Base-by-base conservation (phyloP, 2,797 vertebrate genomes). In the Acestrorhynchus altus region DNA sequence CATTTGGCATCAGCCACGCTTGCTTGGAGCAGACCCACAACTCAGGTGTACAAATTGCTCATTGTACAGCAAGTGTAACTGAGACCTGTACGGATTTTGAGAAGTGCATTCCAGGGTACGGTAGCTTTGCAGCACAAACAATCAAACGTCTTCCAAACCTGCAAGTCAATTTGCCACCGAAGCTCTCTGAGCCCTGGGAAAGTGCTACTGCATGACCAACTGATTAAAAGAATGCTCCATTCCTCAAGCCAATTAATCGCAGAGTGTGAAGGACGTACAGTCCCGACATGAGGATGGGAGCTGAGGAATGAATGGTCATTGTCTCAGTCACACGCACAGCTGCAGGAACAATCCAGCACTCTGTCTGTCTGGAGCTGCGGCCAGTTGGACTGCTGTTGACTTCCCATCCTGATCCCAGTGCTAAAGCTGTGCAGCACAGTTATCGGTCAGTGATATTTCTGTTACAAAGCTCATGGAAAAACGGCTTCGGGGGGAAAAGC, bases 361-460 rank as follows among this genome's bases (percentile, higher is more conserved):
- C 66, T 79, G 65, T 40, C 81, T 83, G 85, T 88, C 87, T 86
- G 81, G 78, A 88, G 49, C n/a, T 6, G 79, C 73, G 64, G 83
- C 84, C 86, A 89, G 81, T 42, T 87, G 85, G 86, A 86, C 74
- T 0, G 74, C 76, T 82, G 71, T 78, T 89, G 83, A 83, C 85
- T 81, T 86, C 82, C 78, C 52, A 63, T 49, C 66, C 49, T 18
- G 24, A 12, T 75, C 76, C 46, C 44, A 79, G 81, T 88, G 42
- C 77, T 83, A 52, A 49, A 65, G 72, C 74, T 51, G 31, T 22
- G 44, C 79, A 72, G 75, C 70, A 84, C 69, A 11, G 13, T 61
- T 76, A 77, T 80, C 54, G 80, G 79, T 84, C 71, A 81, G 86
- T 31, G 56, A 28, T 59, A 83, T 64, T 68, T 44, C 70, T 75